Evolutionary conservation across 2,888 invertebrate genomes (phyloP), one percentile per base, ranked within the genome.

Genomic region (Eupithecia pulchellata): DNA sequence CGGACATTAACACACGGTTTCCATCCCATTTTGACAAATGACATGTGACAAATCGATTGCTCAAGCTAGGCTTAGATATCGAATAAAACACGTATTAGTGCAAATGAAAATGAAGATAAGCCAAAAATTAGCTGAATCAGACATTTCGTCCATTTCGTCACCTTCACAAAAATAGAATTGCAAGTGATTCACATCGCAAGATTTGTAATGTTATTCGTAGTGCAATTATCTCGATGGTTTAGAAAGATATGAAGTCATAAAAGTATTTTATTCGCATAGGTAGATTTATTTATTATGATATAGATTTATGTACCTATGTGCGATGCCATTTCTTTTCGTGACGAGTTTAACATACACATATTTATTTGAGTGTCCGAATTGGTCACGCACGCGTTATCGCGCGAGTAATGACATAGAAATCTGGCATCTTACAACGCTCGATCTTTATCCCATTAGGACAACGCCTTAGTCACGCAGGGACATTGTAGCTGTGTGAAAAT

Each of bases 131-230:
- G 52, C 52, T 25, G 52, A 52, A 17, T 52, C 52, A 25, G 25
- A 47, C 20, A 20, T 25, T 52, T 52, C 25, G 52, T 11, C 25
- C 25, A 52, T 58, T 52, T 52, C 52, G 11, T 52, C 52, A 52
- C 52, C 52, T 52, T 25, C 63, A 63, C 61, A 42, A 63, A 42
- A 63, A 42, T 63, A 42, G 63, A 25, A 42, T n/a, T 29, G 17
- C 29, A 29, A 42, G 20, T 63, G 63, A 42, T 39, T 63, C 63
- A 63, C 63, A 63, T n/a, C 9, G 17, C 42, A 63, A 61, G 11
- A 32, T 61, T 61, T 61, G 61, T 61, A 67, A 61, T 52, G 32
- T 42, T 42, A 4, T 47, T 47, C 20, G 42, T 61, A 52, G 20
- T 34, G 61, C 25, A 36, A 66, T 66, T 58, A 60, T 61, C 61